Conservation (phyloP, 2,888 invertebrate genomes). For the Aricia artaxerxes region DNA sequence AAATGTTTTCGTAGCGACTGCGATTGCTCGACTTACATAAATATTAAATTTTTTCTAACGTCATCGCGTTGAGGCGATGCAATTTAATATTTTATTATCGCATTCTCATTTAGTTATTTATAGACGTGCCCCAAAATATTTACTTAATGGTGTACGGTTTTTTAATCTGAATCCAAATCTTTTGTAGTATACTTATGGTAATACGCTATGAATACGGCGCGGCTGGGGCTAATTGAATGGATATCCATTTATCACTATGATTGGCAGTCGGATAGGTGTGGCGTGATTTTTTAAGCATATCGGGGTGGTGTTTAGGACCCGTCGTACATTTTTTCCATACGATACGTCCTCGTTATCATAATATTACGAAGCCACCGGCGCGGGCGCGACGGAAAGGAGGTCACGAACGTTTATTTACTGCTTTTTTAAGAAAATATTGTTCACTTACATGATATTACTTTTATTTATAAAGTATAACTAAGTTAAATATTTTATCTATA, state of each 20-base stretch:
- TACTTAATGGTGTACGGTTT: neutral
- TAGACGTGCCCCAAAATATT: neutral
- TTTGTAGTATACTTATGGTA: conserved; percentile 13
- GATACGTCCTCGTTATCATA: conserved; percentile 5
- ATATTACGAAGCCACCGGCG: neutral
- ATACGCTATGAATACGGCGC: conserved; percentile 6
- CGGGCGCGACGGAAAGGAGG: neutral
- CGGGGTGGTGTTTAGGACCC: neutral
- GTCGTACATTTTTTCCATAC: conserved; percentile 18
- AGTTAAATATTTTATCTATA: neutral
- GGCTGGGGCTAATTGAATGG: conserved; percentile 19
- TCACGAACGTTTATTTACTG: conserved; percentile 8
- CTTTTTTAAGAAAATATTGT: conserved; percentile 5
- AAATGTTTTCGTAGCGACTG: conserved; percentile 22
- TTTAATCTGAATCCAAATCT: neutral
- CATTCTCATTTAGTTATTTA: neutral
- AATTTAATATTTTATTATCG: neutral
- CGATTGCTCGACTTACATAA: neutral
- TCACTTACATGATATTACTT: conserved; percentile 2
- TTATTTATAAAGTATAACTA: neutral
- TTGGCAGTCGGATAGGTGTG: conserved; percentile 29
- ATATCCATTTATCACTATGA: conserved; percentile 28
- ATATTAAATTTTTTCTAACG: neutral
- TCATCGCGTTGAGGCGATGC: neutral
- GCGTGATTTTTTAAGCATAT: conserved; percentile 25